Evolutionary conservation across 2,797 vertebrate genomes (phyloP).

Genomic region (Somateria mollissima): DNA sequence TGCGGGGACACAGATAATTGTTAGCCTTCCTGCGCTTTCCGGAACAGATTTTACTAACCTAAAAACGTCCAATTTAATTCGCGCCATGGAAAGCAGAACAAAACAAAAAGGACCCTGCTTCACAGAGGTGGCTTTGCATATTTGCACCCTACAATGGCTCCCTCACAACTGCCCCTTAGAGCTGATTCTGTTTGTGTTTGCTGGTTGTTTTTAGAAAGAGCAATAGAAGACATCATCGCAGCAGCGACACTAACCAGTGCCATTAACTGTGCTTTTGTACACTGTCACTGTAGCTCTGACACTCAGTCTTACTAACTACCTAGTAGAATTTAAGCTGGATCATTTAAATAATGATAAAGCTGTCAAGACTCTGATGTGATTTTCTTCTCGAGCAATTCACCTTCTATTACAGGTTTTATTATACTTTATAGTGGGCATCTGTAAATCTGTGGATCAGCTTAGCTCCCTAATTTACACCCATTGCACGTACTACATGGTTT

Average conservation of each 20-base stretch:
- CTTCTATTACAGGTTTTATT: slow-evolving; percentile 73
- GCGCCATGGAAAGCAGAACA: background rate
- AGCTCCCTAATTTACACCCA: slow-evolving; percentile 71
- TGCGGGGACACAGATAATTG: background rate
- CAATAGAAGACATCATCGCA: background rate
- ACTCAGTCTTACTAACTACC: slow-evolving; percentile 50
- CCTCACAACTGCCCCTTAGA: background rate
- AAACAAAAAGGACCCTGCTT: background rate
- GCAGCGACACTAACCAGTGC: background rate
- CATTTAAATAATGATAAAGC: slow-evolving; percentile 78
- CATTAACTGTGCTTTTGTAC: slow-evolving; percentile 46
- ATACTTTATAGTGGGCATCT: slow-evolving; percentile 71
- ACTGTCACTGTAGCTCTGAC: slow-evolving; percentile 35
- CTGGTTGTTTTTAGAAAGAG: background rate
- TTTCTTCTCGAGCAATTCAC: slow-evolving; percentile 74
- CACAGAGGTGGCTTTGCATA: background rate
- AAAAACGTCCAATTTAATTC: background rate
- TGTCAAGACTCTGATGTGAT: slow-evolving; percentile 70
- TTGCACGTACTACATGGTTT: slow-evolving; percentile 73
- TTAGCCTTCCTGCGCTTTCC: background rate
- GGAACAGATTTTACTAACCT: background rate
- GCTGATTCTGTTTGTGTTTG: background rate
- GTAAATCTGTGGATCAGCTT: slow-evolving; percentile 69
- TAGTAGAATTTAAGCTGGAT: slow-evolving; percentile 70
- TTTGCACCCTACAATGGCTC: background rate